phyloP scores from a whole-genome alignment of 2,797 vertebrate species.

The Harpagifer antarcticus region DNA sequence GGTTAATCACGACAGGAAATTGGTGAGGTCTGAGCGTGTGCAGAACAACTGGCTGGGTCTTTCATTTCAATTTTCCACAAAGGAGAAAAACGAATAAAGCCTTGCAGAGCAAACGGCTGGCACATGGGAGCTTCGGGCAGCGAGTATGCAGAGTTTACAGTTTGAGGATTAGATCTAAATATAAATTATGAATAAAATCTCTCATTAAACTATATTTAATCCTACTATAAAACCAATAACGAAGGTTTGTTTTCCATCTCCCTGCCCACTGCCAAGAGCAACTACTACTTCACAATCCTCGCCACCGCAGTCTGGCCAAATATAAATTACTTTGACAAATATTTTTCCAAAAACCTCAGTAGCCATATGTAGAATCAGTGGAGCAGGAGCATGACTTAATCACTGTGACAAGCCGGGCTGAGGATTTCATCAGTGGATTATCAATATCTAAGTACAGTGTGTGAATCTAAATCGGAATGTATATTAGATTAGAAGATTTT shows the following conservation, averaged over 20 bases:
- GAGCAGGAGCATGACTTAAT: conserved; percentile 59
- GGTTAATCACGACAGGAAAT: conserved; percentile 56
- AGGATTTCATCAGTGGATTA: conserved; percentile 31
- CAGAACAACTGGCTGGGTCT: conserved; percentile 44
- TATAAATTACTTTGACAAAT: conserved; percentile 79
- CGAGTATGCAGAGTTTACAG: conserved; percentile 62
- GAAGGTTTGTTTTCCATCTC: conserved; percentile 75
- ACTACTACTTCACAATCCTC: conserved; percentile 73
- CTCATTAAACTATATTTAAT: conserved; percentile 78
- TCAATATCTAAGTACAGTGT: conserved; percentile 11
- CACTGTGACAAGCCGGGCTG: conserved; percentile 43
- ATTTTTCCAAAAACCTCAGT: conserved; percentile 76
- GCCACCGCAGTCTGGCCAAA: conserved; percentile 55
- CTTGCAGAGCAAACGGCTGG: conserved; percentile 11
- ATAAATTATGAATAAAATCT: conserved; percentile 79
- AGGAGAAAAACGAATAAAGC: conserved; percentile 34
- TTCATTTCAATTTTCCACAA: conserved; percentile 56
- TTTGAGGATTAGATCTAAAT: conserved; percentile 71
- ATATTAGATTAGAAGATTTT: not conserved
- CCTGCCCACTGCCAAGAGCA: conserved; percentile 71
- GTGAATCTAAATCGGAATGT: not conserved
- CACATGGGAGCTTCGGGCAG: conserved; percentile 47
- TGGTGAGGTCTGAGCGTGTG: conserved; percentile 29
- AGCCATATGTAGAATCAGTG: conserved; percentile 51
- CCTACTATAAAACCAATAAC: conserved; percentile 75